Base-by-base conservation (phyloP, 2,113 vertebrate genomes). In the Anolis carolinensis region DNA sequence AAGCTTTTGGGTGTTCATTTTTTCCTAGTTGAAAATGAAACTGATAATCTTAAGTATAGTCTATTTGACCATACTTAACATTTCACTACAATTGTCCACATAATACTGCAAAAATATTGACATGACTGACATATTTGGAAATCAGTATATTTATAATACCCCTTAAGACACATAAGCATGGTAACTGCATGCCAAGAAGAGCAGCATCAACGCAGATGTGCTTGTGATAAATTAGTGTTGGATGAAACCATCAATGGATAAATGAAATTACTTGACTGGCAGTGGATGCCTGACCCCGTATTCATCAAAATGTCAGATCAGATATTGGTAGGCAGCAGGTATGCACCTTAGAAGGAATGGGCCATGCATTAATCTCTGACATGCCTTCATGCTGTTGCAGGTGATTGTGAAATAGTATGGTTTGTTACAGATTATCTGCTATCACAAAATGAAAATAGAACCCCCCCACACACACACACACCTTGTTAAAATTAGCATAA, bases 231-330 rank as follows among this genome's bases (percentile, higher is more conserved):
- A 90, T 91, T 92, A 91, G 55, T 72, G 65, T 86, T 89, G 50
- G 59, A 4, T 87, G 77, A 93, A 92, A 86, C 75, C 75, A 88
- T 91, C 87, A 91, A 79, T 79, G 50, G 89, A 81, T 91, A 94
- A 93, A 93, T 90, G 52, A 92, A 95, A 94, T 95, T 94, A 90
- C 25, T n/a, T 82, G 65, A 81, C 89, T 84, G 89, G 73, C 62
- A 87, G 77, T 86, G 14, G 27, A 78, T 94, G 74, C 88, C 86
- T 95, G 91, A 93, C 90, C 55, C 84, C 86, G 34, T 91, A 95
- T 94, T 82, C 76, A 92, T 96, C 94, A 96, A 94, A 93, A 91
- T 90, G 91, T 90, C 90, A 91, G 83, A 85, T 34, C 0, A 3
- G n/a, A 81, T 87, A 93, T 89, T 93, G 68, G 65, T 0, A 91